Evolutionary conservation across 92 coral and sea anemone genomes (phyloP), one percentile per base, ranked within the genome.

Genomic region (Virgularia gustaviana): DNA sequence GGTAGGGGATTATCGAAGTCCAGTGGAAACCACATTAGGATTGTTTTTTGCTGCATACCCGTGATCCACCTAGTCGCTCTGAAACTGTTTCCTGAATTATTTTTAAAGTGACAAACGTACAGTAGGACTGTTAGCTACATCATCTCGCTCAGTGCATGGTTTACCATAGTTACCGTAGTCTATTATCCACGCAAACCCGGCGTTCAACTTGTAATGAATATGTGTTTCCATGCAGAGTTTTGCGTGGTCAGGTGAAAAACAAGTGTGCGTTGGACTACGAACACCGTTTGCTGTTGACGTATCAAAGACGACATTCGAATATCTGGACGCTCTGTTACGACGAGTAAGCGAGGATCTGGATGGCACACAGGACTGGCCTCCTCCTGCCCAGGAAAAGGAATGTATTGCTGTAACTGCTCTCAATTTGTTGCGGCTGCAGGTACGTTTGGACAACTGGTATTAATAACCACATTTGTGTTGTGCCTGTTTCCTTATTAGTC

Each of bases 281-380:
- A 78, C 90, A 54, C 98, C 96, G 0, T 92, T 86, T 61, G 81
- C 84, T 44, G 88, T 92, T 22, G 98, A 92, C 87, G 98, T 92
- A 36, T 84, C 96, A 63, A 87, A 85, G 73, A 89, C 65, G 75
- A 92, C 98, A 3, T 92, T 92, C 68, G 98, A 92, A 36, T 73
- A 79, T 60, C 86, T 92, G 30, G 98, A 92, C 75, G 90, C 98
- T 54, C 81, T 92, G 75, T 47, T 92, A 59, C 76, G 98, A 29
- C 78, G 98, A 64, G 98, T 92, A 1, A 92, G 96, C 76, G 98
- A 92, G 63, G 98, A 92, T 65, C 78, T 92, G 44, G 90, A 89
- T 45, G 98, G 98, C n/a, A 88, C 94, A 9, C 85, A 87, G 15
- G 98, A 92, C 80, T 92, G 98, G 98, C 98, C 98, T 52, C 98